phyloP scores from a whole-genome alignment of 2,797 vertebrate species.

The Enteromius viviparus region DNA sequence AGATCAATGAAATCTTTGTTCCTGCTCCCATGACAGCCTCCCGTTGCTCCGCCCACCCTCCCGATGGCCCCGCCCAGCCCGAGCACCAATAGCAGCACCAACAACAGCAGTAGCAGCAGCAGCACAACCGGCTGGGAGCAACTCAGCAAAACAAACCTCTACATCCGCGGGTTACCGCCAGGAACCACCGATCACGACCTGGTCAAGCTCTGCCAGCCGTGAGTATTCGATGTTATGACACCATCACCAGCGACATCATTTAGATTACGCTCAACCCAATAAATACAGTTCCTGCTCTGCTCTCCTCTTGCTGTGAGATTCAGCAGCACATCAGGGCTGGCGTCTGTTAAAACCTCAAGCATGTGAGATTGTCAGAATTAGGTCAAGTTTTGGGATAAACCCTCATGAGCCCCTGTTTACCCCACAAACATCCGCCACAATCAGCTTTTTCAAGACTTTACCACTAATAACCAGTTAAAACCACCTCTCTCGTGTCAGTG shows the following conservation, averaged over 20 bases:
- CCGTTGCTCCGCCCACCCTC: slow-evolving; percentile 89
- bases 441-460: slow-evolving; percentile 26
- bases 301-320: slow-evolving; percentile 9
- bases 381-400: slow-evolving; percentile 31
- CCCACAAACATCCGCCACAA: slow-evolving; percentile 15
- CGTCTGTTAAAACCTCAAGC: not conserved
- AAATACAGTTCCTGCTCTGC: not conserved
- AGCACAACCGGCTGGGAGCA: slow-evolving; percentile 99
- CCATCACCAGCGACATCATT: not conserved
- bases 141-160: slow-evolving; percentile 99
- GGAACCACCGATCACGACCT: slow-evolving; percentile 98
- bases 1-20: slow-evolving; percentile 66
- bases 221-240: slow-evolving; percentile 72
- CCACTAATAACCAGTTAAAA: slow-evolving; percentile 19
- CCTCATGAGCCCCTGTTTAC: slow-evolving; percentile 30
- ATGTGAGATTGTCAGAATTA: slow-evolving; percentile 23
- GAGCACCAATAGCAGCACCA: slow-evolving; percentile 89
- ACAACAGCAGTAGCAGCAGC: slow-evolving; percentile 92
- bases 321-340: slow-evolving; percentile 1
- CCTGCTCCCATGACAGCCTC: slow-evolving; percentile 73
- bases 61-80: slow-evolving; percentile 99
- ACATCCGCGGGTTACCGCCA: slow-evolving; percentile 95
- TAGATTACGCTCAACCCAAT: not conserved
- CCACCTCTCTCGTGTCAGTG: not conserved
- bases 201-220: slow-evolving; percentile 99